phyloP scores from a whole-genome alignment of 1,140 invertebrate species.

The Pseudachorutes palmiensis region DNA sequence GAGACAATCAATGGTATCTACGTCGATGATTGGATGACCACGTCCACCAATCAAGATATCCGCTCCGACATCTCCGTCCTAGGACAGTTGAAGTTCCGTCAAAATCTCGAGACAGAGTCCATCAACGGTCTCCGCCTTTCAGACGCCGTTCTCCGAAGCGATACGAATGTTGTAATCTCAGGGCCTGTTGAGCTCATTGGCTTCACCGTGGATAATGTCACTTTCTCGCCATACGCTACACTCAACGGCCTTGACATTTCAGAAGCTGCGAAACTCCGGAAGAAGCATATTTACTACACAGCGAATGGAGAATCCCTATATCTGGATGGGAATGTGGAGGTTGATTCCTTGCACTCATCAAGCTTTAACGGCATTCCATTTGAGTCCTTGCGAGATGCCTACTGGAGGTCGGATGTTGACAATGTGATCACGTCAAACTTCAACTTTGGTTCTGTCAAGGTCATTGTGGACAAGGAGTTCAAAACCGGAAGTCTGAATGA shows the following conservation, averaged over 20 bases:
- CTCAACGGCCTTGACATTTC: slow-evolving; percentile 13
- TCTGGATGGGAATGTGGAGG: not conserved
- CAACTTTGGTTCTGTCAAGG: not conserved
- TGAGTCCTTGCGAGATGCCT: not conserved
- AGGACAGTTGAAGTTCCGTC: not conserved
- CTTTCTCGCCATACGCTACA: not conserved
- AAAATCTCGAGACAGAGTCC: not conserved
- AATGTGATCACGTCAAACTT: slow-evolving; percentile 12
- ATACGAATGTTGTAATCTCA: slow-evolving; percentile 6
- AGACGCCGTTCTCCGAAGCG: slow-evolving; percentile 2
- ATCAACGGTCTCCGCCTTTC: slow-evolving; percentile 10
- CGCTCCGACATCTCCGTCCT: not conserved
- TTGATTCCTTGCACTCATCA: not conserved
- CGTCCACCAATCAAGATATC: not conserved
- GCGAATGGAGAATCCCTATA: not conserved
- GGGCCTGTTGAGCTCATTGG: slow-evolving; percentile 13
- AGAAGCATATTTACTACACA: slow-evolving; percentile 13
- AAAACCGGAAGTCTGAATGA: slow-evolving; percentile 10
- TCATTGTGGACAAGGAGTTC: not conserved
- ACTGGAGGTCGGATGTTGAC: slow-evolving; percentile 9
- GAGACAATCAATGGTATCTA: not conserved
- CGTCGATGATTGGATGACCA: not conserved
- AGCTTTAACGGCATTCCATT: not conserved
- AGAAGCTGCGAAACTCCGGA: slow-evolving; percentile 9
- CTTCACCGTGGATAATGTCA: slow-evolving; percentile 9